phyloP scores from a whole-genome alignment of 2,797 vertebrate genomes.

The Uromys caudimaculatus region DNA sequence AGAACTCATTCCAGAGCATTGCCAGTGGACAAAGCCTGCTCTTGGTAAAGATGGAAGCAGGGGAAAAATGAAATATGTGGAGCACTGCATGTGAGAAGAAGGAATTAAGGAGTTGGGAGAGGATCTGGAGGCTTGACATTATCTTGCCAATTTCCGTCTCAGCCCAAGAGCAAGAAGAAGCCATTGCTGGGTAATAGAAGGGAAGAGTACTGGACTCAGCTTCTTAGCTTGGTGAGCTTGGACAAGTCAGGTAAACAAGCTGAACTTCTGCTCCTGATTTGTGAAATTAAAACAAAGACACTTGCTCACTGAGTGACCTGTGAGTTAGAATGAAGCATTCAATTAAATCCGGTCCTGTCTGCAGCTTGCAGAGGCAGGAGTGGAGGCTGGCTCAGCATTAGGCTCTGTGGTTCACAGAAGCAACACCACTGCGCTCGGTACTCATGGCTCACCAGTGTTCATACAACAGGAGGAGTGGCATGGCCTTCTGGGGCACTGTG shows the following conservation, averaged over 20 bases:
- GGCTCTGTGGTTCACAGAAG: not conserved
- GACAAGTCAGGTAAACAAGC: not conserved
- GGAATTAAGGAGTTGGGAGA: not conserved
- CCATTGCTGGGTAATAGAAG: not conserved
- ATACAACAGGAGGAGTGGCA: not conserved
- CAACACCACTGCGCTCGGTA: not conserved
- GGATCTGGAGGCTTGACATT: not conserved
- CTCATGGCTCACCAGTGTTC: not conserved
- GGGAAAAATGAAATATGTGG: not conserved
- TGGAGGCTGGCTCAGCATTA: not conserved
- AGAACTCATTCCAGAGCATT: not conserved
- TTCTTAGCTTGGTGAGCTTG: not conserved
- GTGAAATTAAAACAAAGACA: not conserved
- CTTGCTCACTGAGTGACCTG: not conserved
- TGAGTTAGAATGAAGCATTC: not conserved
- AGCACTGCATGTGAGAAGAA: not conserved
- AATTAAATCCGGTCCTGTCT: not conserved
- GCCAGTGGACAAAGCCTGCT: no score
- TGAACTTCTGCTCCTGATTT: not conserved
- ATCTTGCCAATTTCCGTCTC: not conserved
- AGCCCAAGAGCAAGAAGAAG: not conserved
- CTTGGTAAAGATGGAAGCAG: not conserved
- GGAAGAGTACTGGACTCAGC: not conserved
- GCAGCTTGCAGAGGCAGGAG: no score
- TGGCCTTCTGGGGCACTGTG: not conserved